Base-by-base conservation (phyloP, 2,888 invertebrate species). In the Lasioglossum malachurum region DNA sequence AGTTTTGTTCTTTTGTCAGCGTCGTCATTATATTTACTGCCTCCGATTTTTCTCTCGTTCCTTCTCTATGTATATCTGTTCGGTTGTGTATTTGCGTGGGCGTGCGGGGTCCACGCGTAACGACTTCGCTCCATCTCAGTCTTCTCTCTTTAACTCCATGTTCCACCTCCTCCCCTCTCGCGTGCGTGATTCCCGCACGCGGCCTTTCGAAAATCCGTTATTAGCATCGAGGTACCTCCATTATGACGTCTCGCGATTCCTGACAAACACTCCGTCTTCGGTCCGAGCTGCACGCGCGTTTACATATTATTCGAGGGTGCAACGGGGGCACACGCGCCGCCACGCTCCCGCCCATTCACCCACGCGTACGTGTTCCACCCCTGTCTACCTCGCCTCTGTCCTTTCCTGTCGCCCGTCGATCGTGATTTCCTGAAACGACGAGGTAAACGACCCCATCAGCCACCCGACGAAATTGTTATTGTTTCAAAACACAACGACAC, bases 271-370 rank as follows among this genome's bases (percentile, higher is more conserved):
- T 76, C 23, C 31, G 78, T 73, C 79, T 67, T 78, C 72, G 31
- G 79, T 60, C 77, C 73, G 73, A 35, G 60, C 57, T 60, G 83
- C 79, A 84, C 86, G 85, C 86, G 83, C 80, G 88, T 88, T 88
- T 87, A 87, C 80, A 85, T 90, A 90, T 90, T 88, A 88, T 89
- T 90, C 83, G 80, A 84, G 90, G 91, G 89, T 90, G 88, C 90
- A 89, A 83, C 91, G 90, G 91, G 90, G 94, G 71, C 41, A 93
- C 95, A 95, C 95, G 94, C 93, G 95, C 93, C 94, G 94, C 91
- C 95, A 95, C 95, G 93, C 93, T 94, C 84, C 85, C 41, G n/a
- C 89, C 94, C 83, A 93, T 94, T 94, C 93, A 93, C 89, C 89
- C 86, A 89, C 84, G 81, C 87, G 74, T 71, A 79, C 83, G 82